phyloP scores from a whole-genome alignment of 2,113 vertebrate genomes.

The Phaetusa simplex region DNA sequence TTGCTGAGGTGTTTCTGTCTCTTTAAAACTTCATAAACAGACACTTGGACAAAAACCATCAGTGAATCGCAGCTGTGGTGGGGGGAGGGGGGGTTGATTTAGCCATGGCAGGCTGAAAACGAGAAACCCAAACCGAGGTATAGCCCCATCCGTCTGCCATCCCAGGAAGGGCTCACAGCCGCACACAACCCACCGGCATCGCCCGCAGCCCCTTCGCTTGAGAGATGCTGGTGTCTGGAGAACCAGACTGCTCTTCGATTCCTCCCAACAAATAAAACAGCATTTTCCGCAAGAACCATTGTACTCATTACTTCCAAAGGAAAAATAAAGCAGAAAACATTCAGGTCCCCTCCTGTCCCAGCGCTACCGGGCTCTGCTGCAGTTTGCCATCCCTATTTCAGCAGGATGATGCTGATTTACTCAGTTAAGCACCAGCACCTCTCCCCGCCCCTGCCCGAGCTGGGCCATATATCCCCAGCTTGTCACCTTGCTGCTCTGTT shows the following conservation, averaged over 20 bases:
- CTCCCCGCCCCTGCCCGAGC: neutral
- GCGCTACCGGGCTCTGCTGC: neutral
- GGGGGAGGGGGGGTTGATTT: neutral
- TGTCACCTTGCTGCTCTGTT: neutral
- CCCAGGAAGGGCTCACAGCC: neutral
- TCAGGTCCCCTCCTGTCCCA: neutral
- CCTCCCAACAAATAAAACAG: neutral
- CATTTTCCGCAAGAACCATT: neutral
- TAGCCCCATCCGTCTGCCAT: neutral
- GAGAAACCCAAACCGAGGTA: neutral
- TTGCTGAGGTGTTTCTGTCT: conserved; percentile 71
- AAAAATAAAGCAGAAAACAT: neutral
- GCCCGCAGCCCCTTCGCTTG: neutral
- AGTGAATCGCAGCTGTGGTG: conserved; percentile 23
- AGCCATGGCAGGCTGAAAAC: neutral
- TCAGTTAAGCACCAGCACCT: neutral
- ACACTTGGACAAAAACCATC: conserved; percentile 62
- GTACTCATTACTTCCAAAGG: neutral
- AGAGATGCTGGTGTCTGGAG: neutral
- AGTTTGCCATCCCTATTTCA: neutral
- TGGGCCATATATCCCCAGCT: neutral
- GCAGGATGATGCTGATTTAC: neutral
- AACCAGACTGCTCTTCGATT: neutral
- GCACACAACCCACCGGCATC: neutral
- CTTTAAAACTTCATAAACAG: conserved; percentile 67